Evolutionary conservation across 2,113 vertebrate species (phyloP), one percentile per base, ranked within the genome.

Genomic region (Thermophis baileyi): DNA sequence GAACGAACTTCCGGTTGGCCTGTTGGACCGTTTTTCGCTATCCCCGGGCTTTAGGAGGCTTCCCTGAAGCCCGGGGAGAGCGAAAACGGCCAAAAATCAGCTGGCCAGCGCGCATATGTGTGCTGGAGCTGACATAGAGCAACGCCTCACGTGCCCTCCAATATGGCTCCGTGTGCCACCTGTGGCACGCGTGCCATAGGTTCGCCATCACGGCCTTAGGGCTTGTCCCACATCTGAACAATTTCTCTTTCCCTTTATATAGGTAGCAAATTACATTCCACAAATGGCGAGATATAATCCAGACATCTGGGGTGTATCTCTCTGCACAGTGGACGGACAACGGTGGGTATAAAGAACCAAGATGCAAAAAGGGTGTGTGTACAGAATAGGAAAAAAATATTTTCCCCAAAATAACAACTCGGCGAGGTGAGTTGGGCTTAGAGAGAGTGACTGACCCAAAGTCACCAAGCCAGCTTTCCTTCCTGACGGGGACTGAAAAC

Each of bases 241-340:
- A 11, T 11, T n/a, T 69, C 6, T 57, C 55, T 57, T 74, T 60
- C 47, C 44, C 12, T 24, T 49, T 57, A 35, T 91, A 4, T 60
- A 91, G 91, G 91, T 87, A 20, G 91, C 85, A 44, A 60, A 91
- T 35, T 91, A 91, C 91, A 91, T 91, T 46, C 91, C 91, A 63
- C 85, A 91, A 57, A 46, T 63, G 74, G 91, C 54, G 22, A 91
- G 60, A n/a, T 91, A 54, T 53, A 91, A 87, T 57, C 55, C 91
- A 87, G 91, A 87, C 30, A 60, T 91, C 54, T 91, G 91, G 91
- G 91, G 85, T 3, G 46, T 87, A 3, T 91, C 91, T 16, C 91
- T 91, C 87, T 91, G 91, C 91, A 91, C 91, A 60, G 91, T 91
- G 40, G 85, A 91, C 9, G 91, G 91, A 50, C 91, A 91, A 63